Base-by-base conservation (phyloP, 2,888 invertebrate species). In the Nipponacmea schrenckii region DNA sequence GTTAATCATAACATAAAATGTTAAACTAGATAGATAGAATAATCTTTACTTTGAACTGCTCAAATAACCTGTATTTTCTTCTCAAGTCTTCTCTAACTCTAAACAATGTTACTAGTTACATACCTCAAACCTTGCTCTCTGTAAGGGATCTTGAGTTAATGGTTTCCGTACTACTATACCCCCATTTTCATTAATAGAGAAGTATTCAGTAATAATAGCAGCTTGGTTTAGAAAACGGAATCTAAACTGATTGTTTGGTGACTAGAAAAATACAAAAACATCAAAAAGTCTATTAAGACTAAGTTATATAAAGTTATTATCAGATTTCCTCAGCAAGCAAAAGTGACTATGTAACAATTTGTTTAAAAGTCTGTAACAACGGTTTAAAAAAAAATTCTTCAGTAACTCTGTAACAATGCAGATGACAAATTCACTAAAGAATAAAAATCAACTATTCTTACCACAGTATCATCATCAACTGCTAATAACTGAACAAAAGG, bases 91-190 rank as follows among this genome's bases (percentile, higher is more conserved):
- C 31, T 31, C 2, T 3, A 3, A 5, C 5, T 2, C 3, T 2
- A 31, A 31, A 31, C 31, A 31, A 31, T 31, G 31, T 31, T 3
- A 31, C 31, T 31, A 31, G 31, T 5, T 31, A 75, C 79, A 68
- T 72, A 81, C 81, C 10, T 62, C 14, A 62, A 76, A 77, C 15
- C 62, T n/a, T n/a, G 67, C 50, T 50, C 31, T 94, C 64, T 69
- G 63, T 63, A 70, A 64, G 10, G 62, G 50, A 15, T 65, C 69
- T 20, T 72, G 70, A 14, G 67, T 73, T 27, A 77, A 64, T 2
- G 75, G 64, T 8, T 71, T 45, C 10, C 66, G 72, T 20, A 77
- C 56, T 26, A 62, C 70, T n/a, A 83, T 72, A 17, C 83, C 83
- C 26, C 76, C 79, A 3, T 76, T 70, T 8, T 72, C 27, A 65